Evolutionary conservation across 2,888 invertebrate genomes (phyloP).

Genomic region (Tethea ocularis): DNA sequence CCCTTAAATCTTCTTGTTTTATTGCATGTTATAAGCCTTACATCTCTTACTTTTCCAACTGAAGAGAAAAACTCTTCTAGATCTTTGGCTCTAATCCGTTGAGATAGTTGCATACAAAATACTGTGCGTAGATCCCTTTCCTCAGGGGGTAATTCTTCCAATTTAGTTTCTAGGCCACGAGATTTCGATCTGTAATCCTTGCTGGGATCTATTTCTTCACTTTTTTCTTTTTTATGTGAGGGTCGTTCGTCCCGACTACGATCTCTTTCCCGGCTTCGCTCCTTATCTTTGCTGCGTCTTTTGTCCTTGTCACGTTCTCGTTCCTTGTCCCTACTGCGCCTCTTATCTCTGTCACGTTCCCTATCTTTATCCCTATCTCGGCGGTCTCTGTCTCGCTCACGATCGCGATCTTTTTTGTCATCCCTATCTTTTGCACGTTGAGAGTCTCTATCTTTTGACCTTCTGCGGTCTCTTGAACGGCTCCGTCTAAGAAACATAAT

Average conservation of each 20-base stretch:
- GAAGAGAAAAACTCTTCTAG: conserved; percentile 99
- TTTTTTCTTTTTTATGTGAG: conserved; percentile 61
- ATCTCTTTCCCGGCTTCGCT: conserved; percentile 61
- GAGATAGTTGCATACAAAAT: conserved; percentile 99
- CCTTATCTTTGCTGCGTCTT: conserved; percentile 60
- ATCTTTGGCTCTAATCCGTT: conserved; percentile 96
- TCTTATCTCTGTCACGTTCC: conserved; percentile 55
- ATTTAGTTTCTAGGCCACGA: conserved; percentile 82
- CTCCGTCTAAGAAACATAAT: conserved; percentile 58
- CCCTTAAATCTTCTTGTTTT: conserved; percentile 99
- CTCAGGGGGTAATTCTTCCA: conserved; percentile 95
- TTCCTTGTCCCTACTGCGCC: conserved; percentile 60
- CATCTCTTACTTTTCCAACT: conserved; percentile 99
- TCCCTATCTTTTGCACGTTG: conserved; percentile 83
- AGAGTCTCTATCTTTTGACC: conserved; percentile 85
- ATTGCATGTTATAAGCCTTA: conserved; percentile 98
- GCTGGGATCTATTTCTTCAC: conserved; percentile 56
- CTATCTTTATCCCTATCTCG: conserved; percentile 53
- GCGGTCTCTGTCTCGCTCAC: conserved; percentile 71
- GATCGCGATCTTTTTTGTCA: conserved; percentile 66
- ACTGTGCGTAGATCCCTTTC: conserved; percentile 99
- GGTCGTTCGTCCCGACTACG: conserved; percentile 53
- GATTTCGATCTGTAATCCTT: conserved; percentile 73
- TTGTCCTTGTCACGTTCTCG: conserved; percentile 39
- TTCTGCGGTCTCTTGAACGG: conserved; percentile 75